Conservation (phyloP, 1,140 invertebrate genomes). For the Palaemon carinicauda region DNA sequence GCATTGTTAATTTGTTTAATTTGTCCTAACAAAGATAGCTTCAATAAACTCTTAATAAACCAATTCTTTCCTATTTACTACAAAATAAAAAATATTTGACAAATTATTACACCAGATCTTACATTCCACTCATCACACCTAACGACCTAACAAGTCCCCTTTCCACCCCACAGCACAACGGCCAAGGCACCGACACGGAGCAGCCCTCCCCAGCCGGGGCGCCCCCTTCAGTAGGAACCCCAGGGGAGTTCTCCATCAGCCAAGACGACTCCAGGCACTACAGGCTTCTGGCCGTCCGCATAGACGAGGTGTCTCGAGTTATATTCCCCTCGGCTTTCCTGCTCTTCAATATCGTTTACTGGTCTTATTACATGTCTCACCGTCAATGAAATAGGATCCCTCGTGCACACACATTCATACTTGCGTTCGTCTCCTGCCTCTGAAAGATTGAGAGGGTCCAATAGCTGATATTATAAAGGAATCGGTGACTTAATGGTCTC, state of each 20-base stretch:
- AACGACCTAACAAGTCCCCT: neutral
- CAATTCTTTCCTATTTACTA: too few relatives aligned
- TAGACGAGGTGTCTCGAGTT: constrained; percentile 50
- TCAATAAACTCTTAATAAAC: too few relatives aligned
- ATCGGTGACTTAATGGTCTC: too few relatives aligned
- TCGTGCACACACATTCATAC: neutral
- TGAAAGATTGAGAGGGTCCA: neutral
- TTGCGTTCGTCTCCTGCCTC: neutral
- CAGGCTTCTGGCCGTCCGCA: constrained; percentile 40
- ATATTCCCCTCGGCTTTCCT: constrained; percentile 58
- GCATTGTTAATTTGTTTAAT: too few relatives aligned
- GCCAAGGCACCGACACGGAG: constrained; percentile 5
- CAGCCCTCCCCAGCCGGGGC: constrained; percentile 2
- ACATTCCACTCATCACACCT: too few relatives aligned
- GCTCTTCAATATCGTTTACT: constrained; percentile 59
- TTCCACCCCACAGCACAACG: neutral
- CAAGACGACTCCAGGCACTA: constrained; percentile 33
- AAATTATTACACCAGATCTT: too few relatives aligned
- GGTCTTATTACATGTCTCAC: constrained; percentile 56
- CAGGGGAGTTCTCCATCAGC: constrained; percentile 42
- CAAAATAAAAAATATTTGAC: too few relatives aligned
- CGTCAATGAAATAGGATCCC: neutral
- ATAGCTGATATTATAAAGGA: too few relatives aligned
- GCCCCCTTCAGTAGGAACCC: neutral
- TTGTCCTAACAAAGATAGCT: too few relatives aligned